Conservation (phyloP, 2,797 vertebrate genomes). For the Margarornis squamiger region DNA sequence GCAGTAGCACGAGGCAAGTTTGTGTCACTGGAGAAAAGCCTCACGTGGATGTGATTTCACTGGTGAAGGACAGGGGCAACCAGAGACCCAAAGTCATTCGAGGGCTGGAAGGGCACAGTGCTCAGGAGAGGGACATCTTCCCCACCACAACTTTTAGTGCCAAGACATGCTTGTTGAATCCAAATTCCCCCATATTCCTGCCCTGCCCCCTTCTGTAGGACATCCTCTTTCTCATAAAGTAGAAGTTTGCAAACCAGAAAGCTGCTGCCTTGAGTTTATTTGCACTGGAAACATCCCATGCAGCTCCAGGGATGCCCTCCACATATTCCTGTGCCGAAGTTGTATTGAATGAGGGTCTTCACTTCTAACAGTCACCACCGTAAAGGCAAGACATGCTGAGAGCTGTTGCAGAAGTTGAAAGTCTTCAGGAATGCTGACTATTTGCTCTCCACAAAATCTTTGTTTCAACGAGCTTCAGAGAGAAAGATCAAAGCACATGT, state of each 20-base stretch:
- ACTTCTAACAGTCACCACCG: not conserved
- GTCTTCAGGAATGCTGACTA: not conserved
- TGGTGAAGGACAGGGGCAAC: not conserved
- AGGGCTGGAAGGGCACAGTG: not conserved
- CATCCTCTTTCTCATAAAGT: not conserved
- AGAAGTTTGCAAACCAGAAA: not conserved
- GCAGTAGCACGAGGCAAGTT: not conserved
- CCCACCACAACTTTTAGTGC: not conserved
- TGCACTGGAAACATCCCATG: not conserved
- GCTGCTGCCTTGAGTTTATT: not conserved
- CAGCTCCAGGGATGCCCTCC: not conserved
- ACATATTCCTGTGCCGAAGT: not conserved
- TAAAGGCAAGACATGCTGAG: not conserved
- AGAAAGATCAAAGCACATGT: constrained; percentile 28
- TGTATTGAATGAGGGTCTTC: not conserved
- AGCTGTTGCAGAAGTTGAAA: not conserved
- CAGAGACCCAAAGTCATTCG: not conserved
- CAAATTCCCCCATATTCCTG: not conserved
- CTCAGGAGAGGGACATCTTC: not conserved
- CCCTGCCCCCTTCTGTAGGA: not conserved
- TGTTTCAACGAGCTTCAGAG: not conserved
- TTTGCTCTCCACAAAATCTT: not conserved
- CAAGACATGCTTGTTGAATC: not conserved
- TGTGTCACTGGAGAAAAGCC: constrained; percentile 37
- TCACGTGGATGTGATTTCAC: not conserved